phyloP scores from a whole-genome alignment of 2,113 vertebrate species.

The Syngnathus floridae region DNA sequence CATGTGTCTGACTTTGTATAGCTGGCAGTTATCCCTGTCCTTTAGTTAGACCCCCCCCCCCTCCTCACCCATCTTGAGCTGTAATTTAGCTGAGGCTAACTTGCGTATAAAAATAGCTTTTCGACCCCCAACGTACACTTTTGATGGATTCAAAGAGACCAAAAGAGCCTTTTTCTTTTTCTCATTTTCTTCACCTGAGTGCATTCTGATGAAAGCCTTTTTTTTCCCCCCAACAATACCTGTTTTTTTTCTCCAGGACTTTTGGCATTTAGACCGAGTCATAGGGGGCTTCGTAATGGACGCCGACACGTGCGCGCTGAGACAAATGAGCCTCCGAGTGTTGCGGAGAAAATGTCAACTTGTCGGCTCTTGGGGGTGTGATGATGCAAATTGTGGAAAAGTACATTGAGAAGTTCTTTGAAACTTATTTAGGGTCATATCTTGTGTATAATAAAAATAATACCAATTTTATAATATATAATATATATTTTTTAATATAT shows the following conservation, averaged over 20 bases:
- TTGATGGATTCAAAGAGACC: background rate
- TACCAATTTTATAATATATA: no score
- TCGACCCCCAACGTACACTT: background rate
- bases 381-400: background rate
- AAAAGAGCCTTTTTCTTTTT: slow-evolving; percentile 1
- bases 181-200: slow-evolving; percentile 17
- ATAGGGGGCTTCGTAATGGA: slow-evolving; percentile 31
- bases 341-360: slow-evolving; percentile 62
- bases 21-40: background rate
- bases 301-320: slow-evolving; percentile 45
- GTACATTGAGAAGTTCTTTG: background rate
- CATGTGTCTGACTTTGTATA: background rate
- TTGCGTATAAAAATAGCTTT: background rate
- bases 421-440: background rate
- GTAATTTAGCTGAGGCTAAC: no score
- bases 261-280: slow-evolving; percentile 41
- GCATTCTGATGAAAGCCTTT: slow-evolving; percentile 38
- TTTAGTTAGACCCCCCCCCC: background rate
- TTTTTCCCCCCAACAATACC: background rate
- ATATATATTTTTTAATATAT: no score
- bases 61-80: no score
- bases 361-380: slow-evolving; percentile 12
- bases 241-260: background rate
- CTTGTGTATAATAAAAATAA: no score
- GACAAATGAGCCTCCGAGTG: slow-evolving; percentile 36